Evolutionary conservation across 1,140 invertebrate genomes (phyloP).

Genomic region (Megalopta genalis): DNA sequence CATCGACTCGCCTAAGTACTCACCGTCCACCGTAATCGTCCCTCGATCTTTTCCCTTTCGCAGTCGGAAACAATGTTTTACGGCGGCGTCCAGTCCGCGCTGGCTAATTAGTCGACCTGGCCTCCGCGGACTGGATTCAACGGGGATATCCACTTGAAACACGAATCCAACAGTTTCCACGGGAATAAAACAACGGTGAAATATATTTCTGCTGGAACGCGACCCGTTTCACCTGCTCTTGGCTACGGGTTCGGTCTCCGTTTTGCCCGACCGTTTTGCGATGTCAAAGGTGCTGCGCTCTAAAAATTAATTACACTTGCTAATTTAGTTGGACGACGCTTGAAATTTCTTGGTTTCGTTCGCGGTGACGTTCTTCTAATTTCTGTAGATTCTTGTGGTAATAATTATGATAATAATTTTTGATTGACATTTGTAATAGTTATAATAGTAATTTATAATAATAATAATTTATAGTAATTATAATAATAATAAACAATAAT

Average conservation of each 20-base stretch:
- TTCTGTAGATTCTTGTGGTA: too few relatives aligned
- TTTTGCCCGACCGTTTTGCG: neutral
- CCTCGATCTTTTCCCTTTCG: conserved; percentile 56
- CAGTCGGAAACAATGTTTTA: conserved; percentile 60
- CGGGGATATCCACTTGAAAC: conserved; percentile 18
- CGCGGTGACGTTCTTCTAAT: too few relatives aligned
- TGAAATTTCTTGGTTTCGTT: too few relatives aligned
- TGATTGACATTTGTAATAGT: too few relatives aligned
- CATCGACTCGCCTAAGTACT: neutral
- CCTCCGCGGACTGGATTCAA: conserved; percentile 15
- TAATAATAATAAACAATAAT: too few relatives aligned
- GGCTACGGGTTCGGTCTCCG: neutral
- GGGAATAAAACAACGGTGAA: conserved; percentile 5
- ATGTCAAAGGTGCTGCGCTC: neutral
- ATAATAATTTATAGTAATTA: too few relatives aligned
- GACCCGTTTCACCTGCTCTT: neutral
- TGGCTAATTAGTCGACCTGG: conserved; percentile 50
- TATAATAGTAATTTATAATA: too few relatives aligned
- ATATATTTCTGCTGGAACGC: neutral
- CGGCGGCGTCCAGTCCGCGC: conserved; percentile 40
- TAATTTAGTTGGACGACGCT: too few relatives aligned
- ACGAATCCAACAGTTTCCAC: neutral
- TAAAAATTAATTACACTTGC: too few relatives aligned
- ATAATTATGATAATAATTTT: too few relatives aligned
- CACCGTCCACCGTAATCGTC: conserved; percentile 45